Evolutionary conservation across 2,113 vertebrate species (phyloP).

Genomic region (Setophaga coronata): DNA sequence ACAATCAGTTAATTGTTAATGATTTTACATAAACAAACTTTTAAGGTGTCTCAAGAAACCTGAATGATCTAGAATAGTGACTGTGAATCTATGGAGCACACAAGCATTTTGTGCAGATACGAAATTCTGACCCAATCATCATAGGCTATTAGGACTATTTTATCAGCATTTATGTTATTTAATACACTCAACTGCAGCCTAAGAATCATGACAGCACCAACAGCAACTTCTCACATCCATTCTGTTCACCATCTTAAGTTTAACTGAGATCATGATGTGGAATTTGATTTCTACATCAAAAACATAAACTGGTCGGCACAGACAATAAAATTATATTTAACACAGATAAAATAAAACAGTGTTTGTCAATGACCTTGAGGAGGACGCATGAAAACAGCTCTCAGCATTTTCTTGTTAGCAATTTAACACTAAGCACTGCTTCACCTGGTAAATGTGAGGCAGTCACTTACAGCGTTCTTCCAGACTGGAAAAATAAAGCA

Average conservation of each 20-base stretch:
- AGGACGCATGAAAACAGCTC: not conserved
- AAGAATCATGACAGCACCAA: not conserved
- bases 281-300: not conserved
- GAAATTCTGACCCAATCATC: not conserved
- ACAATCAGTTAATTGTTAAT: not conserved
- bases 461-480: not conserved
- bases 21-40: not conserved
- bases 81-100: not conserved
- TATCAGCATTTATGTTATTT: not conserved
- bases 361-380: not conserved
- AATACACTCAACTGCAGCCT: not conserved
- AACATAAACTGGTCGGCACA: fast-evolving
- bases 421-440: not conserved
- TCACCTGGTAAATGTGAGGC: not conserved
- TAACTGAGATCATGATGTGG: fast-evolving
- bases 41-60: not conserved
- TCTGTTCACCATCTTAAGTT: not conserved
- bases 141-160: not conserved
- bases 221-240: not conserved
- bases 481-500: not conserved
- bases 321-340: not conserved
- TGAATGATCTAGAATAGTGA: not conserved
- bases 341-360: not conserved
- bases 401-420: not conserved
- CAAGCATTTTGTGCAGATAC: fast-evolving